phyloP scores from a whole-genome alignment of 1,140 invertebrate genomes.

The Pogonomyrmex californicus region DNA sequence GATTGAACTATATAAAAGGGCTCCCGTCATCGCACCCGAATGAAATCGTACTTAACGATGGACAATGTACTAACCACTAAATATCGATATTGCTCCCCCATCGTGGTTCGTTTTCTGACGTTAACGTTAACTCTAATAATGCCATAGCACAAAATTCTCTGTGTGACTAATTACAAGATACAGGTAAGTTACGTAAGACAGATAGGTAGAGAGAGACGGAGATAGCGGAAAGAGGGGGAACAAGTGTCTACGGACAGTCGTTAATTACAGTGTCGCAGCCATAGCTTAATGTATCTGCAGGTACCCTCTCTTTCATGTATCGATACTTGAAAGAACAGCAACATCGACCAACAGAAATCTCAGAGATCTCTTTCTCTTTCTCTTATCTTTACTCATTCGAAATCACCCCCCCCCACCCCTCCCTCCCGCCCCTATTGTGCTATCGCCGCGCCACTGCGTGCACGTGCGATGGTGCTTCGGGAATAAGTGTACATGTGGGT shows the following conservation, averaged over 20 bases:
- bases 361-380: constrained; percentile 8
- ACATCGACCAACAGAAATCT: constrained; percentile 37
- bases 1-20: constrained; percentile 65
- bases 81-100: constrained; percentile 47
- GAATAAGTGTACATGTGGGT: constrained; percentile 59
- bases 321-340: constrained; percentile 31
- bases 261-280: constrained; percentile 83
- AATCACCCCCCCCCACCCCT: background rate
- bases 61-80: constrained; percentile 59
- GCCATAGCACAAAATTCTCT: constrained; percentile 27
- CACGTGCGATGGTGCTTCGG: constrained; percentile 78
- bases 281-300: constrained; percentile 84
- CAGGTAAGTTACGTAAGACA: constrained; percentile 65
- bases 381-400: constrained; percentile 38
- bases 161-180: constrained; percentile 53
- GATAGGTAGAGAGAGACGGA: constrained; percentile 63
- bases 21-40: constrained; percentile 46
- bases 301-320: constrained; percentile 79
- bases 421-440: constrained; percentile 72
- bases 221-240: constrained; percentile 60
- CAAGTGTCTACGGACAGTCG: constrained; percentile 72
- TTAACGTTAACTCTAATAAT: constrained; percentile 48
- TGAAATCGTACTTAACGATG: constrained; percentile 41
- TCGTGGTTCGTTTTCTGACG: constrained; percentile 41
- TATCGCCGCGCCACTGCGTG: constrained; percentile 84